Percentiles rank a stretch among this genome's conserved stretches.
Conservation (phyloP, 2,113 vertebrate genomes). For the Galbula dea region DNA sequence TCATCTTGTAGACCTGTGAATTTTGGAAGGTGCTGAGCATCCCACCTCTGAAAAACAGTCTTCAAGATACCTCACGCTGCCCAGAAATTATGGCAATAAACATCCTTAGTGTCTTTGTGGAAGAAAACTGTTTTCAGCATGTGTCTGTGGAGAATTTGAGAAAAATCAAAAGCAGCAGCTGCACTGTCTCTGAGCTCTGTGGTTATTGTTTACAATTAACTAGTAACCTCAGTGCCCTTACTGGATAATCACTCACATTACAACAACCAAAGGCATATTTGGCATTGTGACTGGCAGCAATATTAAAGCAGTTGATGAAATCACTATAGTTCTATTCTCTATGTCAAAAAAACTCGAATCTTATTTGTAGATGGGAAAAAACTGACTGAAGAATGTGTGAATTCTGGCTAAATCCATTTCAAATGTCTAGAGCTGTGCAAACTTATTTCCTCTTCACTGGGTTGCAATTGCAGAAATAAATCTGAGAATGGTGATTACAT, state of each 20-base stretch:
- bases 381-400: not conserved
- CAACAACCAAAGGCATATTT: not conserved
- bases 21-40: not conserved
- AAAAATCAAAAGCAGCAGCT: constrained; percentile 17
- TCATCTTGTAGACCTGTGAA: not conserved
- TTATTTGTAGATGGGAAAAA: not conserved
- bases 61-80: not conserved
- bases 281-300: not conserved
- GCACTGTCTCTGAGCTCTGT: not conserved
- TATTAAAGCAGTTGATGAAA: not conserved
- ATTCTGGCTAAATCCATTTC: not conserved
- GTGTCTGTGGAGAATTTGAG: not conserved
- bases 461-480: not conserved
- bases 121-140: not conserved
- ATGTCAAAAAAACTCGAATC: not conserved
- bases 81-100: not conserved
- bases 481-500: not conserved
- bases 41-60: not conserved
- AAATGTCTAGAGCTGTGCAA: not conserved
- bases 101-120: not conserved
- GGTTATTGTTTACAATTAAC: not conserved
- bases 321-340: not conserved
- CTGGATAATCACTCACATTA: not conserved
- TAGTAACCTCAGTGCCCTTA: not conserved
- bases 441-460: not conserved